Percentiles rank a stretch among this genome's conserved stretches.
phyloP scores from a whole-genome alignment of 2,888 invertebrate genomes.

The Melieria omissa region DNA sequence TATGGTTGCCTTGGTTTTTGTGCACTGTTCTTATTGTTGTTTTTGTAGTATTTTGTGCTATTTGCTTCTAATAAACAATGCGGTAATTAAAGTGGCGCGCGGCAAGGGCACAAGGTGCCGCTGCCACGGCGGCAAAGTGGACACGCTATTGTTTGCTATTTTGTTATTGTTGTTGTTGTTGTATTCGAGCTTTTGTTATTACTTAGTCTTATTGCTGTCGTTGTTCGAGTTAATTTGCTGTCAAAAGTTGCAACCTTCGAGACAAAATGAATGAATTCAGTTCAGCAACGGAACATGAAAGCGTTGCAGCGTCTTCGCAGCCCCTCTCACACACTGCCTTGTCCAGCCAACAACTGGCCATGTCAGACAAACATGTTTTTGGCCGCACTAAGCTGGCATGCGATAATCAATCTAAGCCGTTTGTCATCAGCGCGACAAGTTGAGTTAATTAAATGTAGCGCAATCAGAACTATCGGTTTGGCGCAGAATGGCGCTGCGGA shows the following conservation, averaged over 20 bases:
- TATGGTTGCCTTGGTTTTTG: too few species aligned
- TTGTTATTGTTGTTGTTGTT: background rate
- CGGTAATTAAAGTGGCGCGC: too few species aligned
- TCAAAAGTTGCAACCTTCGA: constrained; percentile 19
- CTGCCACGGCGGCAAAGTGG: too few species aligned
- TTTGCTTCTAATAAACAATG: too few species aligned
- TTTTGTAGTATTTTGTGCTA: too few species aligned
- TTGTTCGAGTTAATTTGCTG: background rate
- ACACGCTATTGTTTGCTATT: too few species aligned
- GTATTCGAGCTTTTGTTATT: background rate
- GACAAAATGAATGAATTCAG: background rate
- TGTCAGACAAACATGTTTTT: constrained; percentile 1
- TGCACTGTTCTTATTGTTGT: too few species aligned
- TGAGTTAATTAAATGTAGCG: constrained; percentile 24
- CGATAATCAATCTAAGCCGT: constrained; percentile 32
- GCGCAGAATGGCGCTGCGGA: background rate
- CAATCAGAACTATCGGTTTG: constrained; percentile 2
- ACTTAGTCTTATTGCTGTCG: constrained; percentile 9
- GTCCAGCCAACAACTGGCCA: background rate
- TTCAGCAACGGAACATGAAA: background rate
- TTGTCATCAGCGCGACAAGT: constrained; percentile 17
- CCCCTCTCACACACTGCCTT: too few species aligned
- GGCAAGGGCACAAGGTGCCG: too few species aligned
- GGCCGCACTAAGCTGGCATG: constrained; percentile 10
- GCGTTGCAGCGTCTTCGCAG: background rate